Conservation (phyloP, 2,113 vertebrate genomes). For the Rissa tridactyla region DNA sequence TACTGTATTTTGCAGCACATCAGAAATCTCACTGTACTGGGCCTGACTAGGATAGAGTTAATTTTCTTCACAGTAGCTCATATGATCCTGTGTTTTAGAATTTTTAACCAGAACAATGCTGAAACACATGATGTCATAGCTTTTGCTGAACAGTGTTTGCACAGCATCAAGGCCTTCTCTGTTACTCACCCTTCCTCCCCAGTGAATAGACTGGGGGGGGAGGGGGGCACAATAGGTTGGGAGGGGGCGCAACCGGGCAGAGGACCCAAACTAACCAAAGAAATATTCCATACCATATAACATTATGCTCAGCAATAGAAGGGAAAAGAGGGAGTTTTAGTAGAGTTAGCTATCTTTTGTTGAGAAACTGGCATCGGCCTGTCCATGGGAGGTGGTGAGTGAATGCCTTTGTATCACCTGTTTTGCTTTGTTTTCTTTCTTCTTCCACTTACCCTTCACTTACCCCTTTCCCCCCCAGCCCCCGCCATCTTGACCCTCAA, state of each 20-base stretch:
- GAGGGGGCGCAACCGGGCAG: neutral
- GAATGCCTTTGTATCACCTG: neutral
- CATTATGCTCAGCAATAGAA: neutral
- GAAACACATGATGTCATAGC: neutral
- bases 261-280: neutral
- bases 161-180: neutral
- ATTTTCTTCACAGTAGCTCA: neutral
- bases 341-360: neutral
- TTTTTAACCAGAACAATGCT: neutral
- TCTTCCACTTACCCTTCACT: neutral
- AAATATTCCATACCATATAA: neutral
- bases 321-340: neutral
- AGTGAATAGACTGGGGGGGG: accelerated
- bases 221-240: neutral
- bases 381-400: accelerated
- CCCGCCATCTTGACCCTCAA: neutral
- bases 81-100: neutral
- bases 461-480: too few species aligned
- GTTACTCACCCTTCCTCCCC: neutral
- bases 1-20: neutral
- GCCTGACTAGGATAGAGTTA: neutral
- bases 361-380: neutral
- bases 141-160: neutral
- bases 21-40: neutral
- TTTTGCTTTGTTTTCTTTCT: neutral